Evolutionary conservation across 2,797 vertebrate species (phyloP), one percentile per base, ranked within the genome.

Genomic region (Xenentodon cancila): DNA sequence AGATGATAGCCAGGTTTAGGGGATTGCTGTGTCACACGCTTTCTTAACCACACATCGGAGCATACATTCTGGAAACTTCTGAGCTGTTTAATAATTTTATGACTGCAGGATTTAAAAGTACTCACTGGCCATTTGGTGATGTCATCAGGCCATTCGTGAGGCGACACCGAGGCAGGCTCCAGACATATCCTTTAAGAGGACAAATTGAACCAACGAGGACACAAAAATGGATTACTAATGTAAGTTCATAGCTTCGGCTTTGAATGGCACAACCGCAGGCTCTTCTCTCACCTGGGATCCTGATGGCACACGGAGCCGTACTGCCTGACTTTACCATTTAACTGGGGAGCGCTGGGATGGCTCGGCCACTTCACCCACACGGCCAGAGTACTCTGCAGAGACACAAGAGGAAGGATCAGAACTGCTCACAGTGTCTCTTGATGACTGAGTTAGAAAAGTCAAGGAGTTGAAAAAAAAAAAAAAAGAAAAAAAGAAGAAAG

Each of bases 121-220:
- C 97, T 95, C 85, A 99, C 98, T 56, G 98, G 98, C 97, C 98
- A 99, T 75, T 95, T 96, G 82, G 97, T 99, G 93, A 99, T 99
- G 88, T 99, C 97, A 82, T 99, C 97, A 0, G 97, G 95, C 98
- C 98, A 99, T 77, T 98, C 96, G 0, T 99, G 97, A 0, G 98
- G 97, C 4, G 95, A 89, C 73, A 94, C 95, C 0, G 97, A 99
- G 56, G 96, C 97, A 5, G 98, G 98, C 86, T 99, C 97, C 44
- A 97, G 93, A 89, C 98, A 99, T 55, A 95, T 96, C 89, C 98
- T 99, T 34, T 5, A 56, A 64, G 42, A 32, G 59, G 17, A 47
- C 19, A 34, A 3, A 2, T 9, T 18, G 3, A 18, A 12, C 1
- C 19, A 34, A 12, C 5, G 12, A 47, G 27, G 9, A 27, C 11